A percentile compares a stretch with the other conserved stretches of the same genome.
Conservation (phyloP, 2,797 vertebrate species). For the Enteromius unitaeniatus region DNA sequence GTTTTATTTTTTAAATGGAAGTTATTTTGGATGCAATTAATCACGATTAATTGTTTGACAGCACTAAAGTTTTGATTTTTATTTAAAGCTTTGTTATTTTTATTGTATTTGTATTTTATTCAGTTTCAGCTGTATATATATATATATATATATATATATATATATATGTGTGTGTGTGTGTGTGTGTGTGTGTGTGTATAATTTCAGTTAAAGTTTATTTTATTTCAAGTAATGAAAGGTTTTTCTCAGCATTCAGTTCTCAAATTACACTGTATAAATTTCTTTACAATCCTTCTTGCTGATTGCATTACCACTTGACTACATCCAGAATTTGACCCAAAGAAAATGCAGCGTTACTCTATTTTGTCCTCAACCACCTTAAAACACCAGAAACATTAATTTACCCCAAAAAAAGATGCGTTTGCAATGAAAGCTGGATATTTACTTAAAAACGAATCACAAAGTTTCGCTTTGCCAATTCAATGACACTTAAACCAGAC, state of each 20-base stretch:
- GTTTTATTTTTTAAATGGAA: too few relatives aligned
- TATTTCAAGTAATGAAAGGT: not conserved
- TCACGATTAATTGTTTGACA: too few relatives aligned
- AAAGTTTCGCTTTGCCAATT: constrained; percentile 11
- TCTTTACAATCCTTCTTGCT: not conserved
- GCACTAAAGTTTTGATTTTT: not conserved
- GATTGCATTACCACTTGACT: not conserved
- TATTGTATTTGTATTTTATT: not conserved
- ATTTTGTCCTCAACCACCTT: not conserved
- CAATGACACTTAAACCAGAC: constrained; percentile 20
- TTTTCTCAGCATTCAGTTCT: not conserved
- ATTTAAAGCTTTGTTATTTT: not conserved
- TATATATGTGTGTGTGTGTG: too few relatives aligned
- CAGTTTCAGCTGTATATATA: not conserved
- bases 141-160: too few relatives aligned
- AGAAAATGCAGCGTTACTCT: not conserved
- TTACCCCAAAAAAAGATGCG: not conserved
- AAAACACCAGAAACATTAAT: not conserved
- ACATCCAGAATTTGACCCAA: not conserved
- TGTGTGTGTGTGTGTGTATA: too few relatives aligned
- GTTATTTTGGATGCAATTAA: too few relatives aligned
- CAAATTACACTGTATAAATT: not conserved
- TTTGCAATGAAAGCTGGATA: not conserved
- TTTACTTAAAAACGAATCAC: not conserved
- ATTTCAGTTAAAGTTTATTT: not conserved